Conservation (phyloP, 2,888 invertebrate species). For the Periphyllus acericola region DNA sequence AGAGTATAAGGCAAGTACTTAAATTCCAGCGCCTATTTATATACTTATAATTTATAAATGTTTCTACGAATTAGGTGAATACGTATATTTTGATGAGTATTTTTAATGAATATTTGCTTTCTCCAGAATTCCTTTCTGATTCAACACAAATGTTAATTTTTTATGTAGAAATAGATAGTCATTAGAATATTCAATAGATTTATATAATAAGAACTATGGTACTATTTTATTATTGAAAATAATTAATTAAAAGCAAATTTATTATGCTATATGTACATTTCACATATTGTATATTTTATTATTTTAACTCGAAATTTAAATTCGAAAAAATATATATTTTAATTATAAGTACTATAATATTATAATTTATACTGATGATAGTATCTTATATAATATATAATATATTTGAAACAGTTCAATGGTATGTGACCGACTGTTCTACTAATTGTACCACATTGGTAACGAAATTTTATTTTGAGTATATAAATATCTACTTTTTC, state of each 20-base stretch:
- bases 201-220: not conserved
- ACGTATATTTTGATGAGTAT: not conserved
- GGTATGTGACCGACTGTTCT: not conserved
- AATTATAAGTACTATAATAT: not conserved
- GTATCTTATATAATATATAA: no score
- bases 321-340: not conserved
- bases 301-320: not conserved
- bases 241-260: not conserved
- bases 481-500: not conserved
- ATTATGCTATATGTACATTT: not conserved
- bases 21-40: not conserved
- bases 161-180: not conserved
- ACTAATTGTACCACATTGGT: no score
- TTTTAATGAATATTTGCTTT: not conserved
- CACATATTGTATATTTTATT: not conserved
- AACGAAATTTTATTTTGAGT: not conserved
- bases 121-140: constrained; percentile 22
- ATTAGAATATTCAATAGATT: not conserved
- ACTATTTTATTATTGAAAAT: no score
- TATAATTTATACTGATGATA: not conserved
- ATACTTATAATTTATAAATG: not conserved
- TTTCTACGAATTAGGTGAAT: constrained; percentile 1
- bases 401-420: not conserved
- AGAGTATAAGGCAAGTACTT: not conserved
- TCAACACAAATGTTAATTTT: not conserved